Conservation (phyloP, 23 tunicate genomes). For the Clavelina lepadiformis region DNA sequence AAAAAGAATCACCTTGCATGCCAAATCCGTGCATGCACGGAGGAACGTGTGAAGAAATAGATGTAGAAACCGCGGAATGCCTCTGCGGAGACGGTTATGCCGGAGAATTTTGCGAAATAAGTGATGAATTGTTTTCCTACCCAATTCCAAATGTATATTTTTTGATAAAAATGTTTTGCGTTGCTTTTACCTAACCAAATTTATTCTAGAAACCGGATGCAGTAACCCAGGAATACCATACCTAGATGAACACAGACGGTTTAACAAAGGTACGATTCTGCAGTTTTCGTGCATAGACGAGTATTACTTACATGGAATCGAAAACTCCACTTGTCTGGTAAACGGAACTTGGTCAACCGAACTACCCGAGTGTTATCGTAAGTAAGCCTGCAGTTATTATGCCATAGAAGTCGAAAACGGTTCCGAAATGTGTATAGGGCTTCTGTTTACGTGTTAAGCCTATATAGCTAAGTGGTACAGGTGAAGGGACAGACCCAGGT, state of each 20-base stretch:
- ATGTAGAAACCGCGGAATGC: slow-evolving; percentile 25
- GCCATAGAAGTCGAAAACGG: no score
- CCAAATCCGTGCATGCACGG: slow-evolving; percentile 44
- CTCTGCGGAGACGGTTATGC: slow-evolving; percentile 39
- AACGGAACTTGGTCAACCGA: slow-evolving; percentile 53
- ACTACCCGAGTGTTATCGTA: slow-evolving; percentile 68
- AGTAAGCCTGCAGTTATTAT: no score
- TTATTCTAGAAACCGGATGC: slow-evolving; percentile 60
- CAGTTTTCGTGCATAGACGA: slow-evolving; percentile 50
- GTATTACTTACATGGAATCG: slow-evolving; percentile 32
- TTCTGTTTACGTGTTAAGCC: no score
- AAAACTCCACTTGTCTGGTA: slow-evolving; percentile 23
- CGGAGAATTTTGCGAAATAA: slow-evolving; percentile 52
- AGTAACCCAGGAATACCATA: slow-evolving; percentile 75
- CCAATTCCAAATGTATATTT: neutral
- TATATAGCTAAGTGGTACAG: no score
- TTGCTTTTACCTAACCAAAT: no score
- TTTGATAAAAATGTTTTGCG: no score
- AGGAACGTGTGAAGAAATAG: slow-evolving; percentile 22
- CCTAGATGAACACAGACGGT: slow-evolving; percentile 31
- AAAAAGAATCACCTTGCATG: slow-evolving; percentile 30
- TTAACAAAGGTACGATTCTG: slow-evolving; percentile 34
- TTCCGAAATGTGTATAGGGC: no score
- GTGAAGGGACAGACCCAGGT: no score
- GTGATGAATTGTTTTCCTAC: slow-evolving; percentile 2